Conservation (phyloP, 2,888 invertebrate species). For the Candidula unifasciata region DNA sequence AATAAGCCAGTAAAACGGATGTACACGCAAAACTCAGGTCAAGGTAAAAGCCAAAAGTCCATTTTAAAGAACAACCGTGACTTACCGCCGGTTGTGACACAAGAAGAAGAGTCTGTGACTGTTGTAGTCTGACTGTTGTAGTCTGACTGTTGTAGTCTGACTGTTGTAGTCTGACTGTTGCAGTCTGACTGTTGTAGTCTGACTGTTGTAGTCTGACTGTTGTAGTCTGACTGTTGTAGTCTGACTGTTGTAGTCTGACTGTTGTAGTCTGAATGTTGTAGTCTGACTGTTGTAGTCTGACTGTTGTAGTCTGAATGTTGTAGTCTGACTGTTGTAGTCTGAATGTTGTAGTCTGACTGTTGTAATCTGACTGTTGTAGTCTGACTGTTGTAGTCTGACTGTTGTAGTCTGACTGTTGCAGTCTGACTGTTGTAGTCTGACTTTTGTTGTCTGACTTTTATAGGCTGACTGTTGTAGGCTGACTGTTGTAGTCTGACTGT, state of each 20-base stretch:
- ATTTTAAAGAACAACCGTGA: no score
- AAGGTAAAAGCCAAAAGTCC: no score
- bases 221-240: constrained; percentile 79
- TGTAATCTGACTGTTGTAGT: constrained; percentile 83
- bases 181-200: constrained; percentile 79
- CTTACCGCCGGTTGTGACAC: no score
- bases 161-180: constrained; percentile 74
- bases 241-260: constrained; percentile 74
- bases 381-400: constrained; percentile 74
- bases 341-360: no score
- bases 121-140: constrained; percentile 79
- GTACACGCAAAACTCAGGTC: no score
- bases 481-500: constrained; percentile 74
- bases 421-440: constrained; percentile 75
- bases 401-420: constrained; percentile 79
- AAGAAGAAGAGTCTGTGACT: no score
- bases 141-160: constrained; percentile 75
- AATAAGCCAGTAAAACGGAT: no score
- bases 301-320: constrained; percentile 74
- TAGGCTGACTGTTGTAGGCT: constrained; percentile 79
- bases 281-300: constrained; percentile 75
- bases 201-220: constrained; percentile 74
- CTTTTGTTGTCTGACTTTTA: constrained; percentile 51
- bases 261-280: constrained; percentile 79
- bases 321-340: constrained; percentile 77